Base-by-base conservation (phyloP, 2,113 vertebrate genomes). In the Semnornis frantzii region DNA sequence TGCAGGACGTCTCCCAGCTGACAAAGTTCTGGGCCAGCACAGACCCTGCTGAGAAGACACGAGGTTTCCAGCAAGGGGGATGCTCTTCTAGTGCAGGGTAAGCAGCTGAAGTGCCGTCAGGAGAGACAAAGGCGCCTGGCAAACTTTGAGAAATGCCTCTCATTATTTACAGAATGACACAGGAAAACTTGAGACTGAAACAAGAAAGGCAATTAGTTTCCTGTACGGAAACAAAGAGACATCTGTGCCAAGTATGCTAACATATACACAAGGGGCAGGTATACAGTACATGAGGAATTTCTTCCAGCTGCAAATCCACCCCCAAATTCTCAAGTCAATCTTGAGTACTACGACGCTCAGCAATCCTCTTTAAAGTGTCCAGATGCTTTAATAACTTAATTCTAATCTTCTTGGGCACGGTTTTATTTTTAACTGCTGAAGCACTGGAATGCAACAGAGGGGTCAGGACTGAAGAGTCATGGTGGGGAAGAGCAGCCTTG, bases 141-240 rank as follows among this genome's bases (percentile, higher is more conserved):
- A 94, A 96, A 97, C 96, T 97, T 96, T 88, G 88, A 95, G 96
- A 90, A 94, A 95, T 95, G 91, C 93, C 78, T 97, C 96, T 95
- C 94, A 90, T 95, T 96, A 96, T 97, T 97, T 97, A 96, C 74
- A 64, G 90, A 95, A 87, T 83, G 90, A 94, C 80, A 76, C 52
- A 76, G 90, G 94, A 95, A 97, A 97, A 98, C 94, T 97, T 97
- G 88, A 93, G 96, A 86, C 88, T 94, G 95, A 95, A 96, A 97
- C 92, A 96, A 97, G 97, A 97, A 96, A 97, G 94, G 95, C 97
- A 97, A 97, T 97, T 97, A 96, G 96, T 96, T 97, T 96, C 86
- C 96, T 95, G 58, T 96, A 96, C 10, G 20, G 96, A 97, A 97
- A 97, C 97, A 97, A 97, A 98, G 97, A 97, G 97, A 97, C 97